Evolutionary conservation across 2,797 vertebrate species (phyloP).

Genomic region (Parotocinclus haroldoi): DNA sequence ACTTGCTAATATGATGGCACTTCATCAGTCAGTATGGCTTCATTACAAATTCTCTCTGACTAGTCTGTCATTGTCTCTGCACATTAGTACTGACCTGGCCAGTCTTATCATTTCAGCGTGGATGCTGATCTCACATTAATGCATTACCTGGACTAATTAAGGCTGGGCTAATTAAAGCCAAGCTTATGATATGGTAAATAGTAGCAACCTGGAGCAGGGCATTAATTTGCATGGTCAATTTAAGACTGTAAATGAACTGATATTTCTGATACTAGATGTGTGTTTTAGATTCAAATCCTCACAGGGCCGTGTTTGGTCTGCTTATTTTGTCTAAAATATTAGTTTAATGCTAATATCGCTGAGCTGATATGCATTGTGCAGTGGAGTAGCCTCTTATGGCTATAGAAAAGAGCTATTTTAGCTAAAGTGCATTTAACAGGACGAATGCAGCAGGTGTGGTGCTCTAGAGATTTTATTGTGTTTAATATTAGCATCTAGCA

Average conservation of each 20-base stretch:
- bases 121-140: constrained; percentile 58
- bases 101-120: constrained; percentile 28
- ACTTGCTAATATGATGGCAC: constrained; percentile 72
- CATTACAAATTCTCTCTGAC: constrained; percentile 44
- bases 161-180: constrained; percentile 60
- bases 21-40: constrained; percentile 63
- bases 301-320: constrained; percentile 64
- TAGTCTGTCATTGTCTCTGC: constrained; percentile 31
- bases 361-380: constrained; percentile 57
- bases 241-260: constrained; percentile 44
- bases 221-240: constrained; percentile 57
- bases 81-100: constrained; percentile 46
- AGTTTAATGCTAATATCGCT: constrained; percentile 41
- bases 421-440: constrained; percentile 7
- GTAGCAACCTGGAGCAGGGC: constrained; percentile 65
- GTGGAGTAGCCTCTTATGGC: constrained; percentile 34
- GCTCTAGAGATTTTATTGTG: constrained; percentile 27
- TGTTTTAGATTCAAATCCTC: constrained; percentile 67
- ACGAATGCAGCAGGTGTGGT: constrained; percentile 48
- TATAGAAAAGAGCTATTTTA: constrained; percentile 25
- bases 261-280: constrained; percentile 52
- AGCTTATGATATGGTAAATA: constrained; percentile 75
- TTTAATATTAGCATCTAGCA: constrained; percentile 35
- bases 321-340: constrained; percentile 2
- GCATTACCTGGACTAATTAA: constrained; percentile 65